These are phyloP conservation scores for Tenthredo distinguenda DNA, from an alignment of 2,888 invertebrate species.

Conservation along the genomic window DNA sequence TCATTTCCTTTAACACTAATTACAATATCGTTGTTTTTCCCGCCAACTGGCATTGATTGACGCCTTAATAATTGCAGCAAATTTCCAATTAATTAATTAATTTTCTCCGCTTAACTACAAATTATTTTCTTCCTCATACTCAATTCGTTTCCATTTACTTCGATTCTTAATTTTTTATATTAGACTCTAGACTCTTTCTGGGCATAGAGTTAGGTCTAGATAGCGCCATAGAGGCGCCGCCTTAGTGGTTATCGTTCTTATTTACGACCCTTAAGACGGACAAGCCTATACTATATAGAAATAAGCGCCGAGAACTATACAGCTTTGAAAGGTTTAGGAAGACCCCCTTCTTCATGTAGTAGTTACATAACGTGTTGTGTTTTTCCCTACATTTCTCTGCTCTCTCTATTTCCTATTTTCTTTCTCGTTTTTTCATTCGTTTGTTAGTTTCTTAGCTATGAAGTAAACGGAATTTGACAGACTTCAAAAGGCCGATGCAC, in stretches of 20 bases:
- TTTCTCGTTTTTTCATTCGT: background rate
- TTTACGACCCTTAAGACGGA: slow-evolving; percentile 34
- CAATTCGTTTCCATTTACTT: background rate
- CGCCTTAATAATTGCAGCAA: background rate
- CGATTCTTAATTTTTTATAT: background rate
- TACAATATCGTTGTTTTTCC: no score
- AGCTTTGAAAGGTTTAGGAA: slow-evolving; percentile 23
- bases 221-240: slow-evolving; percentile 35
- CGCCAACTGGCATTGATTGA: no score
- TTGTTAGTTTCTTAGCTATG: background rate
- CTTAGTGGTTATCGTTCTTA: slow-evolving; percentile 33
- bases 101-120: background rate
- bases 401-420: background rate
- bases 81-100: background rate
- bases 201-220: slow-evolving; percentile 6
- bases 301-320: background rate
- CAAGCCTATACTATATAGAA: background rate
- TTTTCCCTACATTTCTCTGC: background rate
- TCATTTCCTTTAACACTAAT: no score
- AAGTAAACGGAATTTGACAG: slow-evolving; percentile 19
- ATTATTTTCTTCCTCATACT: background rate
- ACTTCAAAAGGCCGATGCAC: background rate
- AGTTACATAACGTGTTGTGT: background rate
- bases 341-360: background rate
- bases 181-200: slow-evolving; percentile 21